These are phyloP conservation scores for Spinibarbus caldwelli DNA, from an alignment of 2,797 vertebrate genomes.

Conservation along the genomic window DNA sequence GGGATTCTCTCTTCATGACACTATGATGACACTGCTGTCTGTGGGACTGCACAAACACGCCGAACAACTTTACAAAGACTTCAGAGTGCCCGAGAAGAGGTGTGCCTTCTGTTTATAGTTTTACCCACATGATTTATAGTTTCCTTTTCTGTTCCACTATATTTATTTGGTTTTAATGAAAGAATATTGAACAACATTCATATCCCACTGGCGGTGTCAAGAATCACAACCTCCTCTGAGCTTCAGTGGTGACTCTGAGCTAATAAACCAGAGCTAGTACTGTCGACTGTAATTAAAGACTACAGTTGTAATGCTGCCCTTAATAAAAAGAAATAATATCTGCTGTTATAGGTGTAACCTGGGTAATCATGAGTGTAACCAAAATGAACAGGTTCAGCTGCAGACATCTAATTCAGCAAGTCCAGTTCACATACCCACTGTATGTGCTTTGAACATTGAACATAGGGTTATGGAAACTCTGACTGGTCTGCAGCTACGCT, in stretches of 20 bases:
- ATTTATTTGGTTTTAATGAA: background rate
- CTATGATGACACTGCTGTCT: slow-evolving; percentile 84
- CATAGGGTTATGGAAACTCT: background rate
- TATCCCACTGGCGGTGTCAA: background rate
- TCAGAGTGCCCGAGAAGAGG: slow-evolving; percentile 94
- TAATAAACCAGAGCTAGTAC: background rate
- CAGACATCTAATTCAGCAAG: background rate
- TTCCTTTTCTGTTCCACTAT: background rate
- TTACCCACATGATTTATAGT: background rate
- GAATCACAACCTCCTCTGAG: background rate
- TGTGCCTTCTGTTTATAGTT: slow-evolving; percentile 51
- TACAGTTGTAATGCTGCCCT: background rate
- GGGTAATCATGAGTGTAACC: too few relatives aligned
- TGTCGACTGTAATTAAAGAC: background rate
- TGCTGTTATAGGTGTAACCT: background rate
- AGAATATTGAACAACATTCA: background rate
- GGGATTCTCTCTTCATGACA: slow-evolving; percentile 85
- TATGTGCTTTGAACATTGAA: background rate
- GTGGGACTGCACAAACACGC: slow-evolving; percentile 88
- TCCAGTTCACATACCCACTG: background rate
- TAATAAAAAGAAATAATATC: background rate
- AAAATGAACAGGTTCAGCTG: background rate
- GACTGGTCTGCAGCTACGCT: background rate
- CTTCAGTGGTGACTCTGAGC: background rate
- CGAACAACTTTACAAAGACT: slow-evolving; percentile 92